Conservation (phyloP, 2,888 invertebrate genomes). For the Polia nebulosa region DNA sequence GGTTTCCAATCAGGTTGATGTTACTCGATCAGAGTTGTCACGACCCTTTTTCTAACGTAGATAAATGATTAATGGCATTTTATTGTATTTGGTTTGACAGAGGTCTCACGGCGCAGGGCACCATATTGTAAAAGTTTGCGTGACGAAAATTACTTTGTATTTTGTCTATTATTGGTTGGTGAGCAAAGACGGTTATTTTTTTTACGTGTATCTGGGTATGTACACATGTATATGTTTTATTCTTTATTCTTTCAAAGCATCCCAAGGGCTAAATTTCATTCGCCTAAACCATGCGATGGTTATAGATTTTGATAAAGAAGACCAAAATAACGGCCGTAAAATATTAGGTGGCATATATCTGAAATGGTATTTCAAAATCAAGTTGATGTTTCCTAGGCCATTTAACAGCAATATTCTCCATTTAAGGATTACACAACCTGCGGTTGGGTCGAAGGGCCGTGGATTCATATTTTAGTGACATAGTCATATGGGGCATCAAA, state of each 20-base stretch:
- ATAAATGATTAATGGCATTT: slow-evolving; percentile 50
- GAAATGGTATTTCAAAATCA: not conserved
- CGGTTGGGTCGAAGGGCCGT: no score
- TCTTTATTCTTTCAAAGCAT: not conserved
- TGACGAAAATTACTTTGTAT: slow-evolving; percentile 6
- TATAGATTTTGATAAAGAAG: no score
- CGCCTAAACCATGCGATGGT: not conserved
- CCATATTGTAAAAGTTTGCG: slow-evolving; percentile 14
- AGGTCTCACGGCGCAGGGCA: slow-evolving; percentile 21
- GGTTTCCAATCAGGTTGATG: slow-evolving; percentile 38
- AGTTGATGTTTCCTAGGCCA: no score
- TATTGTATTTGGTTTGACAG: slow-evolving; percentile 43
- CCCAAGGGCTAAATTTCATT: not conserved
- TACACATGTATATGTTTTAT: no score
- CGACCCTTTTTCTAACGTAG: slow-evolving; percentile 37
- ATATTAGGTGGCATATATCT: not conserved
- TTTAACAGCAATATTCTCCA: no score
- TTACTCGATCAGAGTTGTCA: slow-evolving; percentile 27
- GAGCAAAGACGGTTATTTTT: not conserved
- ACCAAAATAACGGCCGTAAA: not conserved
- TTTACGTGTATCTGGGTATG: not conserved
- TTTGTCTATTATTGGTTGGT: not conserved
- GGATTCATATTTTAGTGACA: no score
- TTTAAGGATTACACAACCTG: no score
- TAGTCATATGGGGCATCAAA: not conserved